Evolutionary conservation across 2,797 vertebrate species (phyloP), one percentile per base, ranked within the genome.

Genomic region (Avahi laniger): DNA sequence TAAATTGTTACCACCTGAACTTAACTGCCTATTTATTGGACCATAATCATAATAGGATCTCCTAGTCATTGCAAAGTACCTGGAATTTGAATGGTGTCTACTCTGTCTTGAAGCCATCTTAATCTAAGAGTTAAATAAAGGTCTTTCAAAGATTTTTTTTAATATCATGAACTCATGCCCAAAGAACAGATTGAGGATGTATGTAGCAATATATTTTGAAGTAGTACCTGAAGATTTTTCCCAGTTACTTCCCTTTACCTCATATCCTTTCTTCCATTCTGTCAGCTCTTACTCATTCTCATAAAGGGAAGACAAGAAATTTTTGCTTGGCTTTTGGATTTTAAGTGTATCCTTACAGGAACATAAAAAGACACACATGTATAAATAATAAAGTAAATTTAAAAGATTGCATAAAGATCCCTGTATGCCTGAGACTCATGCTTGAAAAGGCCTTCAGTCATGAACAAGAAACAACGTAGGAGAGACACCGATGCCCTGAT

Each of bases 1-100:
- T 83, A 41, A 81, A 35, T 73, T 92, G 57, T 2, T 81, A 5
- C 5, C 20, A 22, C 11, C 30, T 61, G 38, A 90, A 69, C 20
- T 89, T 88, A 95, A 84, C 35, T 94, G 17, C 41, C 33, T 70
- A 2, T 90, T 81, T 92, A 35, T 86, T 92, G 33, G 38, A 35
- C n/a, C 9, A 17, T 18, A 72, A 30, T 65, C 30, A 35, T 38
- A 82, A 76, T 2, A 73, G 7, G 48, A 52, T 52, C 48, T 96
- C 63, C 72, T 82, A 91, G 67, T 70, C 52, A 85, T 69, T 33
- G 50, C 73, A 30, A 3, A 73, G 18, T 84, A 28, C 59, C n/a
- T 46, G 17, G 15, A 63, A 15, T 93, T 91, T 69, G 18, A 73
- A 9, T 88, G 52, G 7, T 70, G 4, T 59, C 20, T 85, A 57